Evolutionary conservation across 2,797 vertebrate genomes (phyloP), one percentile per base, ranked within the genome.

Genomic region (Neomorphus geoffroyi): DNA sequence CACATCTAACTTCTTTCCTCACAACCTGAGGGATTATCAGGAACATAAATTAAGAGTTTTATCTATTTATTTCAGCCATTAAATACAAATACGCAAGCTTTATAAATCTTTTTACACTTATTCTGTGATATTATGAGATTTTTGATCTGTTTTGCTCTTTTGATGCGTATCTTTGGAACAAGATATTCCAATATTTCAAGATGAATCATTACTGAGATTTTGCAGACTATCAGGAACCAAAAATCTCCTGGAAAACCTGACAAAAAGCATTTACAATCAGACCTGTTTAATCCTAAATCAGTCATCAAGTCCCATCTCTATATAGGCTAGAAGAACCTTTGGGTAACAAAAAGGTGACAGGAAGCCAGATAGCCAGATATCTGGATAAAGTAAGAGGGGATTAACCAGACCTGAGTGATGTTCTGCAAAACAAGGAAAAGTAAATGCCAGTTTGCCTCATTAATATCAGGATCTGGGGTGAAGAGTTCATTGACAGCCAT

Each of bases 61-160:
- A 85, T 58, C 70, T 92, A 18, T 46, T 94, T 92, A 18, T 46
- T 94, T 83, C 14, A 80, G 17, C 35, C 2, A 60, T 84, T 91
- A 89, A 65, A 13, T 9, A 86, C 9, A 66, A 62, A 87, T 56
- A 92, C 80, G 86, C 13, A 67, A 33, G 5, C 54, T 85, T 80
- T 69, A 41, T 74, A 16, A 46, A 61, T 30, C 27, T 39, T 92
- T 81, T 90, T 66, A 60, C 23, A 18, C 43, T 86, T 66, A 39
- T 4, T 86, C 26, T 80, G 32, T n/a, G 32, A 81, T 41, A 75
- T 33, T 24, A 30, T 6, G 21, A 69, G n/a, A 69, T 86, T 88
- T 92, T 83, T 73, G 30, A 70, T 92, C 87, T 22, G 22, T 66
- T 95, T 90, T 92, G 14, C 7, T 91, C 56, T 89, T 73, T 78